Evolutionary conservation across 2,888 invertebrate genomes (phyloP).

Genomic region (Fabriciana adippe): DNA sequence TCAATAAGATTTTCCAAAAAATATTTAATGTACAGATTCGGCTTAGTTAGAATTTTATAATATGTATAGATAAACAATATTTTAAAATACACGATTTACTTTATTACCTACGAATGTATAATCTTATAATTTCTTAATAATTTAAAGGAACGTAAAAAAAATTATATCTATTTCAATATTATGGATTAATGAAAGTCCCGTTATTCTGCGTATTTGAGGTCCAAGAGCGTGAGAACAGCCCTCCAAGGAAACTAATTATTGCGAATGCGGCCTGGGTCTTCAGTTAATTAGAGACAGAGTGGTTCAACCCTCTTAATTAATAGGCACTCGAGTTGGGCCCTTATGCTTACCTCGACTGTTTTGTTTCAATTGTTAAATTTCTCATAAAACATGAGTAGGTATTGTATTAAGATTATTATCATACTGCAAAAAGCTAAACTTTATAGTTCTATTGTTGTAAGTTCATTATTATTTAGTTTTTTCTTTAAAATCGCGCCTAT

Average conservation of each 20-base stretch:
- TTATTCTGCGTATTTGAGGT: slow-evolving; percentile 63
- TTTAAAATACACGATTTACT: no score
- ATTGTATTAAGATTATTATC: slow-evolving; percentile 57
- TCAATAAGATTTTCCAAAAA: no score
- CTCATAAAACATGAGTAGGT: slow-evolving; percentile 67
- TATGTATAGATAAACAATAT: no score
- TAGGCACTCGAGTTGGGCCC: slow-evolving; percentile 71
- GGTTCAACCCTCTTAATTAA: slow-evolving; percentile 81
- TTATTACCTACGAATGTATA: no score
- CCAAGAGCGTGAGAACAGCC: slow-evolving; percentile 75
- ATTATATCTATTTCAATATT: slow-evolving; percentile 34
- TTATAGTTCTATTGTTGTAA: slow-evolving; percentile 7
- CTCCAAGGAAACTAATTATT: slow-evolving; percentile 79
- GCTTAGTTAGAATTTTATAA: no score
- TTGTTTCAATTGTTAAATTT: slow-evolving; percentile 77
- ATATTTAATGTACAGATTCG: no score
- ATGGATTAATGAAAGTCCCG: slow-evolving; percentile 68
- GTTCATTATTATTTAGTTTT: neutral
- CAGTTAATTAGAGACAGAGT: slow-evolving; percentile 80
- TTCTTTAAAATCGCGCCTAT: neutral
- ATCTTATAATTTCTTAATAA: no score
- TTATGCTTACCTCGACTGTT: slow-evolving; percentile 70
- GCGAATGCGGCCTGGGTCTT: slow-evolving; percentile 77
- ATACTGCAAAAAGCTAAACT: slow-evolving; percentile 14
- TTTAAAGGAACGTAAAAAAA: neutral